Evolutionary conservation across 2,113 vertebrate genomes (phyloP), one percentile per base, ranked within the genome.

Genomic region (Peromyscus leucopus): DNA sequence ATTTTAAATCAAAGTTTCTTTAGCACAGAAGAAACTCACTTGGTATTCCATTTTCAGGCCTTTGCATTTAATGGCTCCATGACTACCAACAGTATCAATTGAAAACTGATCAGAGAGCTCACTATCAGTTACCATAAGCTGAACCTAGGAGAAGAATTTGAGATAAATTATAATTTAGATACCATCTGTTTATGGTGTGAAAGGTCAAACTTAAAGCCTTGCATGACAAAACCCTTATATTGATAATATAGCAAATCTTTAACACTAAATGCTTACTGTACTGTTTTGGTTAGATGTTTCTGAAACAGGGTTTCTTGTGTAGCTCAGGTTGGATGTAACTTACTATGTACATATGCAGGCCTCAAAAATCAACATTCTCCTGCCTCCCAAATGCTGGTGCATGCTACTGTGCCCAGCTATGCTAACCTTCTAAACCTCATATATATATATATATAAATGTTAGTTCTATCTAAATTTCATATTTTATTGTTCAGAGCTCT

Each of bases 81-180:
- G 99, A 98, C 99, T 99, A 75, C 99, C 99, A 94, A 99, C 99
- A 36, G 99, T 99, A 98, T 99, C 99, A 97, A 99, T 98, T 57
- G 99, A 99, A 98, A 99, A 99, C 0, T 99, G 99, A 94, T 99
- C 99, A 1, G 99, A 99, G 8, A 99, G 98, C 7, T 99, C 99
- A 97, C 99, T 99, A 89, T 99, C 99, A 69, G 99, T 99, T 96
- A 99, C 99, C 99, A 99, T 99, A 63, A 99, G 99, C 0, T 99
- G 99, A 84, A 99, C 99, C 99, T 99, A 87, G 92, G 94, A 90
- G 93, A 96, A 93, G 71, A n/a, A 91, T n/a, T 93, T 84, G 28
- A 95, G 97, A 88, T 63, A 79, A 21, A 75, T 92, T 83, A 89
- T 4, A 93, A 61, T 28, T 90, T 92, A 93, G 26, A 33, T 67